Evolutionary conservation across 2,113 vertebrate genomes (phyloP).

Genomic region (Ctenodactylus gundi): DNA sequence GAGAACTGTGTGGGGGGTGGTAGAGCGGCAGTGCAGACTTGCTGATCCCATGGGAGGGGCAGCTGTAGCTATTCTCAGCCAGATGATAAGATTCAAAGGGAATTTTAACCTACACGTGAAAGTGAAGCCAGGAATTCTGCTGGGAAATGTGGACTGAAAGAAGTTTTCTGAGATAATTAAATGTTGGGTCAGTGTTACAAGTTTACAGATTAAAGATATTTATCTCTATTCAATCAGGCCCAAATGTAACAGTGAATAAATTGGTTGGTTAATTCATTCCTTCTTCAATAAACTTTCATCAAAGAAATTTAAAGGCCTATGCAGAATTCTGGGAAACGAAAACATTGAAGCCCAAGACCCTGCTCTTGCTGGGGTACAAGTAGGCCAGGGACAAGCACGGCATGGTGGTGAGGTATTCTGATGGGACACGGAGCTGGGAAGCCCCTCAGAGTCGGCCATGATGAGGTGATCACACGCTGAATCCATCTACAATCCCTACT

Average conservation of each 20-base stretch:
- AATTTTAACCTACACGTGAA: background rate
- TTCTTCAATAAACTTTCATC: background rate
- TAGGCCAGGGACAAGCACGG: no score
- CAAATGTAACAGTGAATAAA: background rate
- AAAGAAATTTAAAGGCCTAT: background rate
- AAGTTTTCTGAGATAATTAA: background rate
- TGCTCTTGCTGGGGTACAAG: background rate
- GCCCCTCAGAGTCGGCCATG: accelerated
- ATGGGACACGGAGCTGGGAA: background rate
- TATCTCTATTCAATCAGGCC: background rate
- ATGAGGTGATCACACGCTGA: accelerated
- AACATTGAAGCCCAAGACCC: background rate
- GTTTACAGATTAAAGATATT: background rate
- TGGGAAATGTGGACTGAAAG: background rate
- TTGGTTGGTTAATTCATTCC: background rate
- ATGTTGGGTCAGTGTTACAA: background rate
- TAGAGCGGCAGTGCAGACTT: no score
- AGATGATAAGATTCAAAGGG: background rate
- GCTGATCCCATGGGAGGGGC: no score
- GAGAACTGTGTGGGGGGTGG: background rate
- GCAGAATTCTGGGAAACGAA: background rate
- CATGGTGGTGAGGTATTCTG: accelerated
- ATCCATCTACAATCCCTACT: background rate
- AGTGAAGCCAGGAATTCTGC: background rate
- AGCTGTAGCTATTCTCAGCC: background rate